These are phyloP conservation scores for Heterotilapia buettikoferi DNA, from an alignment of 2,113 vertebrate genomes.

Conservation along the genomic window DNA sequence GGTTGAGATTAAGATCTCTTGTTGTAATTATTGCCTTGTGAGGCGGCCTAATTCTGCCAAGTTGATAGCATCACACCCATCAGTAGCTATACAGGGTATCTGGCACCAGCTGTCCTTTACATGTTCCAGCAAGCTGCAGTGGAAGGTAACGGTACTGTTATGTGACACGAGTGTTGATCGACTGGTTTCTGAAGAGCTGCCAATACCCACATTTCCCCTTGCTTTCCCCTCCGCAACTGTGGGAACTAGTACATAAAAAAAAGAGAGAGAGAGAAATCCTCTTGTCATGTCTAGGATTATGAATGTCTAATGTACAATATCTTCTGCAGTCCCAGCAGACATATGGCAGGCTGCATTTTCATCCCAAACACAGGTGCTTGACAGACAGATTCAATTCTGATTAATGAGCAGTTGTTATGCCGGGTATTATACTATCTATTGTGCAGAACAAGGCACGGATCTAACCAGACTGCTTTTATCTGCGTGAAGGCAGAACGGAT, in stretches of 20 bases:
- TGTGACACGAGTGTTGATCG: constrained; percentile 26
- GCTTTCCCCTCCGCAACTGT: neutral
- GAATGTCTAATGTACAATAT: constrained; percentile 3
- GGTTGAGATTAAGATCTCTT: constrained; percentile 52
- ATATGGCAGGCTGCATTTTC: neutral
- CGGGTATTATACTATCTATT: neutral
- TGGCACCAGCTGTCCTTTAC: constrained; percentile 42
- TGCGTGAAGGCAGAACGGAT: neutral
- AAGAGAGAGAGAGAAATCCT: neutral
- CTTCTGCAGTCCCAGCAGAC: neutral
- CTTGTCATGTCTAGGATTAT: neutral
- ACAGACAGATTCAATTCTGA: constrained; percentile 29
- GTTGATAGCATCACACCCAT: constrained; percentile 44
- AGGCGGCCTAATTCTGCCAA: constrained; percentile 49
- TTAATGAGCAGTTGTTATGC: constrained; percentile 40
- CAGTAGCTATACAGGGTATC: constrained; percentile 31
- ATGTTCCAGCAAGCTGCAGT: constrained; percentile 40
- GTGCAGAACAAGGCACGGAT: neutral
- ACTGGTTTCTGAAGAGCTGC: constrained; percentile 30
- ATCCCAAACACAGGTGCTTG: constrained; percentile 20
- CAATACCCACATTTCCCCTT: neutral
- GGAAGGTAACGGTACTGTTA: constrained; percentile 1
- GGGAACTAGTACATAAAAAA: neutral
- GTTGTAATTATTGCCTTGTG: constrained; percentile 58
- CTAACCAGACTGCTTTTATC: neutral